phyloP scores from a whole-genome alignment of 2,113 vertebrate species.

The Laticauda colubrina region DNA sequence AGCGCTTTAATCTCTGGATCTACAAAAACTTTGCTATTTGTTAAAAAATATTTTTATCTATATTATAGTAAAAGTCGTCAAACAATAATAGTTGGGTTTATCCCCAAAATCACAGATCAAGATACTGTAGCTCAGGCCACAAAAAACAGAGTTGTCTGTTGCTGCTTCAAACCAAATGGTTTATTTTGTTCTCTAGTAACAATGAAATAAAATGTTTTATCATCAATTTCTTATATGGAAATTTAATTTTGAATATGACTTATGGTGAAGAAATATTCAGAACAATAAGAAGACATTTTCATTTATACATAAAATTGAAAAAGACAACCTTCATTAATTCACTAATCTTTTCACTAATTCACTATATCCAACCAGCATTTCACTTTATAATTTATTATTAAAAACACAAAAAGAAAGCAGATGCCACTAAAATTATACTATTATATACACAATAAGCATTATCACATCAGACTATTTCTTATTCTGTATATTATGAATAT shows the following conservation, averaged over 20 bases:
- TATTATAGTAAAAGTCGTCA: neutral
- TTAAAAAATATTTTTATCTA: neutral
- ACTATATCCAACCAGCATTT: neutral
- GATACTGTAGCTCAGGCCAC: neutral
- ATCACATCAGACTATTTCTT: neutral
- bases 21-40: neutral
- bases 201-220: conserved; percentile 19
- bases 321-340: conserved; percentile 12
- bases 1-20: neutral
- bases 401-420: neutral
- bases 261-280: conserved; percentile 52
- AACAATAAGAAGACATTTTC: conserved; percentile 47
- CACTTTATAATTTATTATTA: neutral
- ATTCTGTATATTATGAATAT: neutral
- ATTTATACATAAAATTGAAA: conserved; percentile 39
- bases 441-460: neutral
- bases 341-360: conserved; percentile 5
- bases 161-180: neutral
- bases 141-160: neutral
- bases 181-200: neutral
- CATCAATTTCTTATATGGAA: conserved; percentile 33
- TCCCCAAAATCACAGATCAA: neutral
- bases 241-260: conserved; percentile 27
- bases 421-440: neutral
- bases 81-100: conserved; percentile 29